Evolutionary conservation across 2,888 invertebrate species (phyloP).

Genomic region (Tuberolachnus salignus): DNA sequence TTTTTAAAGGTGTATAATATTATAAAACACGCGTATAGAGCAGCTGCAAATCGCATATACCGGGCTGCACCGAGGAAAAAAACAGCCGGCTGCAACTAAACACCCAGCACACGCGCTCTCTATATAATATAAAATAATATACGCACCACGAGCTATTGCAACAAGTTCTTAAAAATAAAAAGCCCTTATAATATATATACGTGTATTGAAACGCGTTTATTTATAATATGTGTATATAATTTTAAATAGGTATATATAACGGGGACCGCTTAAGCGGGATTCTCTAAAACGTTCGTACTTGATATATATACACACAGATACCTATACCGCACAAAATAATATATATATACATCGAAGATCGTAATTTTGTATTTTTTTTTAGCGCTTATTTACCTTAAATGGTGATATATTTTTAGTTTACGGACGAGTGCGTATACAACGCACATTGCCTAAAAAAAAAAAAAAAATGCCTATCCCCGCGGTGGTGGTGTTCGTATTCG

Average conservation of each 20-base stretch:
- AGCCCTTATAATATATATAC: conserved; percentile 24
- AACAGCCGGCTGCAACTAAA: conserved; percentile 54
- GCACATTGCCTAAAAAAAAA: conserved; percentile 42
- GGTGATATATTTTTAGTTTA: conserved; percentile 54
- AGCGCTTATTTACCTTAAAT: conserved; percentile 52
- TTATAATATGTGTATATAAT: background rate
- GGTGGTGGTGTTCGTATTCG: too few relatives aligned
- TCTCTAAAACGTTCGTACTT: background rate
- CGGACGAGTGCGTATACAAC: conserved; percentile 23
- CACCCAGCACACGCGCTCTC: conserved; percentile 46
- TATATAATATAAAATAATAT: background rate
- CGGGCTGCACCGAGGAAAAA: conserved; percentile 26
- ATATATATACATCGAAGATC: conserved; percentile 32
- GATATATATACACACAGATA: background rate
- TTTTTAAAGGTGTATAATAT: conserved; percentile 42
- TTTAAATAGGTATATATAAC: background rate
- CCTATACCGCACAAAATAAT: conserved; percentile 11
- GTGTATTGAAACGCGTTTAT: background rate
- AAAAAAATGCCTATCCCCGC: conserved; percentile 30
- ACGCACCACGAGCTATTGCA: conserved; percentile 32
- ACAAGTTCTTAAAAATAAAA: conserved; percentile 41
- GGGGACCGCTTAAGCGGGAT: too few relatives aligned
- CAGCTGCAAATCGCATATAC: conserved; percentile 44
- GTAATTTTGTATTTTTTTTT: conserved; percentile 18
- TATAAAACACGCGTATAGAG: conserved; percentile 41